Conservation (phyloP, 2,888 invertebrate species). For the Oligia strigilis region DNA sequence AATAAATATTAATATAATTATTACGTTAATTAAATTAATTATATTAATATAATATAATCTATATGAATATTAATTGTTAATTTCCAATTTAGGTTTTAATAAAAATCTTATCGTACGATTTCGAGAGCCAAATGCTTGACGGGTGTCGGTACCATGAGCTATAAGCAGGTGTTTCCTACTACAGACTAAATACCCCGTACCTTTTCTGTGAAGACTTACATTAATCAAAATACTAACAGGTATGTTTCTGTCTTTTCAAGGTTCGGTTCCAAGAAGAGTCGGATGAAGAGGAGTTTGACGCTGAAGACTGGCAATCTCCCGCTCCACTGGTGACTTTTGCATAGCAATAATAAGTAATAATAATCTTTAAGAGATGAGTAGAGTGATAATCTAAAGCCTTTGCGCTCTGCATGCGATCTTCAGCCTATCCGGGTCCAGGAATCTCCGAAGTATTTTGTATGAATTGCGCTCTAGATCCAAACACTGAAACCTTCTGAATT, state of each 20-base stretch:
- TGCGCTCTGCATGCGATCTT: background rate
- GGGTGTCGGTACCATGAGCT: too few relatives aligned
- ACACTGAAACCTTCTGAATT: background rate
- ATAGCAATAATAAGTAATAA: conserved; percentile 12
- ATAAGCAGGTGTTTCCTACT: too few relatives aligned
- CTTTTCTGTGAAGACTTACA: background rate
- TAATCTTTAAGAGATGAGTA: background rate
- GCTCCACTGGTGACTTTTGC: conserved; percentile 86
- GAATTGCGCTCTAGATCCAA: background rate
- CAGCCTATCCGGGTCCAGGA: background rate
- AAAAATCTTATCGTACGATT: too few relatives aligned
- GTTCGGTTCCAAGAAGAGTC: conserved; percentile 86
- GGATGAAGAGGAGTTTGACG: conserved; percentile 83
- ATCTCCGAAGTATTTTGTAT: background rate
- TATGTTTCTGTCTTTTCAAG: conserved; percentile 67
- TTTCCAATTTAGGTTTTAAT: too few relatives aligned
- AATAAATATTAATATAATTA: too few relatives aligned
- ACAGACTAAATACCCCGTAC: too few relatives aligned
- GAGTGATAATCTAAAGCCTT: background rate
- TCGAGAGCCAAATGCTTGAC: too few relatives aligned
- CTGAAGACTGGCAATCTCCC: conserved; percentile 81
- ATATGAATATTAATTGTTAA: too few relatives aligned
- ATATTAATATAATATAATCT: too few relatives aligned
- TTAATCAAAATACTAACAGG: background rate
- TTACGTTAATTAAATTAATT: too few relatives aligned